Percentiles rank a stretch among this genome's conserved stretches.
These are phyloP conservation scores for Aplodontia rufa DNA, from an alignment of 2,113 vertebrate genomes.

Conservation along the genomic window DNA sequence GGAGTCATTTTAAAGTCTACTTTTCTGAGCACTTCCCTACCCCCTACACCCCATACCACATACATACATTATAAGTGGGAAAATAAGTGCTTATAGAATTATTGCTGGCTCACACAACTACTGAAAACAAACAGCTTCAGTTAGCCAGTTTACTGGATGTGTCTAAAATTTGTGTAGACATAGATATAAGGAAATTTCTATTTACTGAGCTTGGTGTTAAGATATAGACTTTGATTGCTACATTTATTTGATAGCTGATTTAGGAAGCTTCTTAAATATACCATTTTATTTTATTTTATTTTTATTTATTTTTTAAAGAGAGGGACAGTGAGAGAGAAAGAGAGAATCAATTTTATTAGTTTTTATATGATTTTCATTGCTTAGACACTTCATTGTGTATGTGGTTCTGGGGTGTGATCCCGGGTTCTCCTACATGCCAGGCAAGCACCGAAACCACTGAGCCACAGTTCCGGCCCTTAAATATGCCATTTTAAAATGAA, in stretches of 20 bases:
- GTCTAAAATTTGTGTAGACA: background rate
- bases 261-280: background rate
- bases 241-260: conserved; percentile 18
- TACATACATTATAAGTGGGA: background rate
- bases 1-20: background rate
- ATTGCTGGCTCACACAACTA: background rate
- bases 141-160: background rate
- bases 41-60: background rate
- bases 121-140: background rate
- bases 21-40: background rate
- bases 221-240: conserved; percentile 35
- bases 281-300: no score
- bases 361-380: no score
- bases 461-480: no score
- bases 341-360: no score
- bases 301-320: no score
- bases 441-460: no score
- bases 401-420: no score
- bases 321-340: no score
- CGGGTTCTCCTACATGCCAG: no score
- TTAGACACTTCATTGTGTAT: no score
- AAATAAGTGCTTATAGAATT: background rate
- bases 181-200: background rate
- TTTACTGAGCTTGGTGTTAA: background rate
- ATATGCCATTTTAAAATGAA: conserved; percentile 15